Evolutionary conservation across 2,888 invertebrate genomes (phyloP), one percentile per base, ranked within the genome.

Genomic region (Parnassius apollo): DNA sequence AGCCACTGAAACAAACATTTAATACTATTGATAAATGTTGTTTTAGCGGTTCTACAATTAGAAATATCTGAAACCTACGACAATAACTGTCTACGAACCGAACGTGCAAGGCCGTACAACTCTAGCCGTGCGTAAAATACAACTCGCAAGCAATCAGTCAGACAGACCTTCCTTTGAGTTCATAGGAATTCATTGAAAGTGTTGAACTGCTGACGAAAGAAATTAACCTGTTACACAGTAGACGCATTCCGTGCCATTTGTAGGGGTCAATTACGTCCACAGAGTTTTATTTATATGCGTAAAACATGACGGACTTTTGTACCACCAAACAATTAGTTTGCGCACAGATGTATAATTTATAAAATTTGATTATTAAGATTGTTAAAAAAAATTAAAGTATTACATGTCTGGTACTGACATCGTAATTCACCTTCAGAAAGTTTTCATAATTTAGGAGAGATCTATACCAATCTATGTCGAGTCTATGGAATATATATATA

Each of bases 191-290:
- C 78, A 85, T 84, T 86, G 81, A 83, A 85, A 82, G 79, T 82
- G 78, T 77, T 82, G 83, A 86, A 82, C 86, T 81, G 73, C 83
- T 89, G 88, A 89, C 80, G 89, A 85, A 88, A 88, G 75, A 75
- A 72, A 71, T 71, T 77, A 82, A 84, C 82, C 80, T 80, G 74
- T 87, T 85, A 79, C 86, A 76, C 86, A 76, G 73, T 76, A 83
- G 78, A 71, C 72, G 67, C 62, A 60, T 57, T 61, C 65, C 65
- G 57, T 59, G 64, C 69, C 69, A 72, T 74, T 75, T 73, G 70
- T 67, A 67, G 66, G 70, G 77, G 77, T 80, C 79, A 82, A 80
- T 78, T 81, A 73, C 70, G 67, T 57, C 12, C 45, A 65, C 52
- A 67, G 65, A 66, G 42, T 35, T 35, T 35, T 50, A 42, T 49